phyloP scores from a whole-genome alignment of 2,113 vertebrate species.

The Gnathonemus echidnorhynchus region DNA sequence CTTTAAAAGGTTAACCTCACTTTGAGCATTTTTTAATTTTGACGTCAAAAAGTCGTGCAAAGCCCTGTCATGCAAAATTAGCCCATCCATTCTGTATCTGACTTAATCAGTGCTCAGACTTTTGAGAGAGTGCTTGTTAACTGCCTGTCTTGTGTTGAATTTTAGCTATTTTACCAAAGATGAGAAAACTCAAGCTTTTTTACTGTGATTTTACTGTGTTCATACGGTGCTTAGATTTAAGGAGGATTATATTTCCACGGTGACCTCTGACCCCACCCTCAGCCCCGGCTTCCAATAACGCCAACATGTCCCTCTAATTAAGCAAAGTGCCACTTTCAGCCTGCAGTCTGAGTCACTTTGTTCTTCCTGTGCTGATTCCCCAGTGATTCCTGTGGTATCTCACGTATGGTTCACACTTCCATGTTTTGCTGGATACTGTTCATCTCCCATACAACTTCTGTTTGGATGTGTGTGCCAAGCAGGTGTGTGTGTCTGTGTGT shows the following conservation, averaged over 20 bases:
- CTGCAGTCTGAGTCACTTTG: neutral
- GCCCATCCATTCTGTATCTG: neutral
- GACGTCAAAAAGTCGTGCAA: neutral
- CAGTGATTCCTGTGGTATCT: neutral
- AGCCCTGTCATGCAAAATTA: neutral
- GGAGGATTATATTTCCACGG: neutral
- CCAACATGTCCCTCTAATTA: constrained; percentile 36
- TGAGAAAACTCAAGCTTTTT: neutral
- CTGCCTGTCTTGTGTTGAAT: neutral
- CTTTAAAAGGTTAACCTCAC: neutral
- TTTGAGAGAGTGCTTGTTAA: neutral
- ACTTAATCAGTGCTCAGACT: neutral
- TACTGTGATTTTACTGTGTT: neutral
- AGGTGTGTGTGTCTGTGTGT: neutral
- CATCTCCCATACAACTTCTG: neutral
- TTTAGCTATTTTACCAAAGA: neutral
- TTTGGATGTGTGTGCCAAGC: neutral
- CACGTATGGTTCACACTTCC: neutral
- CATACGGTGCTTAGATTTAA: neutral
- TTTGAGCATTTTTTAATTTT: too few relatives aligned
- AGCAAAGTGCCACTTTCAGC: neutral
- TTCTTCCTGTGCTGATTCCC: constrained; percentile 17
- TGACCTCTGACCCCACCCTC: constrained; percentile 2
- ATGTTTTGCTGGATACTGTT: neutral
- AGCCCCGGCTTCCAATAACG: constrained; percentile 12